Conservation (phyloP, 2,797 vertebrate genomes). For the Phalloptychus januarius region DNA sequence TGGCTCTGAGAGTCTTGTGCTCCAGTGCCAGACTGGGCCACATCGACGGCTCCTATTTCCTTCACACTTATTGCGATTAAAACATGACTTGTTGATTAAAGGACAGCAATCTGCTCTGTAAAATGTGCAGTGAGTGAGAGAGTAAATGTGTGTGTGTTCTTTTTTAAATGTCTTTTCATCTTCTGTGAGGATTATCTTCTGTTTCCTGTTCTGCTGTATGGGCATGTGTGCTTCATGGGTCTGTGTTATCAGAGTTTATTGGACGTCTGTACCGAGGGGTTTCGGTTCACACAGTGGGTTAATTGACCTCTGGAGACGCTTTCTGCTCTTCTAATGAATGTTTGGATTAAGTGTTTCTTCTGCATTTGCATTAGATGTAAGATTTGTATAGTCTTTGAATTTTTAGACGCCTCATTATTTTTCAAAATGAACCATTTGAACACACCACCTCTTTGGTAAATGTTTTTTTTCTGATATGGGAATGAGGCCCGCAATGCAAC, state of each 20-base stretch:
- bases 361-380: conserved; percentile 37
- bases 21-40: conserved; percentile 51
- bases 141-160: background rate
- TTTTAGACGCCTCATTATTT: conserved; percentile 41
- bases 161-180: conserved; percentile 22
- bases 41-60: conserved; percentile 37
- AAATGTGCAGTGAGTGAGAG: conserved; percentile 16
- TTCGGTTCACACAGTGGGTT: conserved; percentile 53
- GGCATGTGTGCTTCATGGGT: conserved; percentile 2
- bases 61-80: conserved; percentile 68
- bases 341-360: conserved; percentile 55
- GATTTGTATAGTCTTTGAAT: conserved; percentile 31
- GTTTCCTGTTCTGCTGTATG: conserved; percentile 6
- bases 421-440: conserved; percentile 42
- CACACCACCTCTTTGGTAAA: conserved; percentile 9
- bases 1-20: conserved; percentile 36
- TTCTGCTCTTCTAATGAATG: conserved; percentile 54
- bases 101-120: conserved; percentile 41
- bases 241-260: conserved; percentile 44
- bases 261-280: conserved; percentile 26
- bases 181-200: conserved; percentile 13
- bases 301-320: conserved; percentile 69
- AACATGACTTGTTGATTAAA: conserved; percentile 63
- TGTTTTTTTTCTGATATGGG: conserved; percentile 17
- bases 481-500: conserved; percentile 4